Evolutionary conservation across 2,888 invertebrate species (phyloP).

Genomic region (Sepiola atlantica): DNA sequence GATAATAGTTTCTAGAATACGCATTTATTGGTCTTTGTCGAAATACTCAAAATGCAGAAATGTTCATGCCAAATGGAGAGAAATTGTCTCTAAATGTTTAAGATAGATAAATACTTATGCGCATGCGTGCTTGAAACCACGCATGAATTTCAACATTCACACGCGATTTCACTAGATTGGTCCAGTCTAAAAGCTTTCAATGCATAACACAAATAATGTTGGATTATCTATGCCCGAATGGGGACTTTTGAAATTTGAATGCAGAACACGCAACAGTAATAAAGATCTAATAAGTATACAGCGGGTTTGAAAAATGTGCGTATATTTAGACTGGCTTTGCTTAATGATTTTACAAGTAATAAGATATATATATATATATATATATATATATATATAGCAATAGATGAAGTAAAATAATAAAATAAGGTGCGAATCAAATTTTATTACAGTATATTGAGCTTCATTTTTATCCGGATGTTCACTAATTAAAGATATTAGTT

Average conservation of each 20-base stretch:
- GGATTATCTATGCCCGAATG: neutral
- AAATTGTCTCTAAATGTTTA: neutral
- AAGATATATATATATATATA: neutral
- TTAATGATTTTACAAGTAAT: neutral
- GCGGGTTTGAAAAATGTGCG: neutral
- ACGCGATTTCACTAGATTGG: neutral
- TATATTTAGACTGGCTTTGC: neutral
- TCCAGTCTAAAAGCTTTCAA: neutral
- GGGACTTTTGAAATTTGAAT: neutral
- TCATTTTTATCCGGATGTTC: no score
- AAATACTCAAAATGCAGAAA: neutral
- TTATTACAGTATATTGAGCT: no score
- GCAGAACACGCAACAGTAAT: neutral
- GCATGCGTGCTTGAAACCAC: neutral
- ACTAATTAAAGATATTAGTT: no score
- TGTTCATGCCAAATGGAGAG: neutral
- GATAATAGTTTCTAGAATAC: neutral
- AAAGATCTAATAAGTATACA: neutral
- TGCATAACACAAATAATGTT: neutral
- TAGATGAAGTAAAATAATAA: no score
- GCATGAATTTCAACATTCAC: neutral
- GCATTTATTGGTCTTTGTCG: neutral
- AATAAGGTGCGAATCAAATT: no score
- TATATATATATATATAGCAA: neutral
- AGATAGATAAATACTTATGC: neutral